These are phyloP conservation scores for Podabrus alpinus DNA, from an alignment of 2,888 invertebrate genomes.

Conservation along the genomic window DNA sequence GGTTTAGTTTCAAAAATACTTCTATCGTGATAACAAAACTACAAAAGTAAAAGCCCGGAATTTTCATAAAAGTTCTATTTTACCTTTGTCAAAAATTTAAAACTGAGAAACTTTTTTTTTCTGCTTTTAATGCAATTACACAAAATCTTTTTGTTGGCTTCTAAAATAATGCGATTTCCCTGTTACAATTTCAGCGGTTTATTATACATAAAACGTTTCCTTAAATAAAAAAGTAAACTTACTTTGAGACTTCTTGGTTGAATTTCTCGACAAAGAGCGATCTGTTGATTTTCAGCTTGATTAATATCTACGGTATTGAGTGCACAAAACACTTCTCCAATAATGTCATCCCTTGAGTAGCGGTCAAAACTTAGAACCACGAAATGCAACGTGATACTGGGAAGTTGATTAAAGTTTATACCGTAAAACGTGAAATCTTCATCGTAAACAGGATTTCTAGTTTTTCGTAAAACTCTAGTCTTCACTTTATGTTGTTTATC, in stretches of 20 bases:
- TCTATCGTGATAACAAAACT: neutral
- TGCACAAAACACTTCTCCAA: slow-evolving; percentile 95
- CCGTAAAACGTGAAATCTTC: slow-evolving; percentile 99
- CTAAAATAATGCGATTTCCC: neutral
- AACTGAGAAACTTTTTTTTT: neutral
- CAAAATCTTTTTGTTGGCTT: neutral
- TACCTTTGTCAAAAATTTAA: too few species aligned
- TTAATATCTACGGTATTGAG: slow-evolving; percentile 69
- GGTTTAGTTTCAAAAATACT: neutral
- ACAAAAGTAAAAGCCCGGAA: too few species aligned
- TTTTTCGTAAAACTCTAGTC: slow-evolving; percentile 93
- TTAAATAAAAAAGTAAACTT: slow-evolving; percentile 33
- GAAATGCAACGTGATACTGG: slow-evolving; percentile 90
- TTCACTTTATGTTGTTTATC: slow-evolving; percentile 98
- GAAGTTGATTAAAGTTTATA: slow-evolving; percentile 81
- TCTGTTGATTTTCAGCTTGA: slow-evolving; percentile 75
- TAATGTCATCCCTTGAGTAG: slow-evolving; percentile 97
- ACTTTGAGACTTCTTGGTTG: slow-evolving; percentile 93
- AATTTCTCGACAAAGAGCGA: slow-evolving; percentile 85
- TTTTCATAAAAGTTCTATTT: too few species aligned
- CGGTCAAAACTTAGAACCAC: slow-evolving; percentile 89
- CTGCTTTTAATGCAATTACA: neutral
- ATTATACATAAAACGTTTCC: neutral
- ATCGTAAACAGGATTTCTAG: slow-evolving; percentile 94
- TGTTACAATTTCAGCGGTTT: neutral